Base-by-base conservation (phyloP, 2,113 vertebrate species). In the Chionomys nivalis region DNA sequence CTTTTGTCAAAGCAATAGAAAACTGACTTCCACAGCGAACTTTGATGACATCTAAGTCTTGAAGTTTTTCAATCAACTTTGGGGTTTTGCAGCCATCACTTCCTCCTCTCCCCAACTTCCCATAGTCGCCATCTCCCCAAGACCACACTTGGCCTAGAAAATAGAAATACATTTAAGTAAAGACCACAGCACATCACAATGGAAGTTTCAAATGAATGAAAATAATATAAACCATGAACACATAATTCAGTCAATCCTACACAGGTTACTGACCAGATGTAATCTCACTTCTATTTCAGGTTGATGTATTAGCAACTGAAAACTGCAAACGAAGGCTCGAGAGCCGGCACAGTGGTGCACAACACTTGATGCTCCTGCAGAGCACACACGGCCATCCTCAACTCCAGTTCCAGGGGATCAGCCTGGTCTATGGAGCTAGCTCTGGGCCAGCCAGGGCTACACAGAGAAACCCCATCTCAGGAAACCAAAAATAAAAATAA, bases 41-140 rank as follows among this genome's bases (percentile, higher is more conserved):
- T 98, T 99, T 99, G 24, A 99, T 98, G 0, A 99, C 98, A 96
- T 99, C 99, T 97, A 99, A 97, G 96, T 99, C 99, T 96, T 99
- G 99, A 76, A 99, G 99, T 92, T 99, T 99, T 97, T 99, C 99
- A 93, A 99, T 99, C 85, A 99, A 12, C 81, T 99, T 99, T 3
- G 99, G 99, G 0, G 99, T 99, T 98, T 99, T 99, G 96, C 99
- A 99, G 79, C 99, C 99, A 39, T 99, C 99, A 36, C 99, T 99
- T 94, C 99, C 99, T 49, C 99, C 99, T 96, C 99, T 98, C 94
- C 99, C 99, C 96, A 99, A 96, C 96, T 99, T 99, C 63, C 99
- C 99, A 70, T 99, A 99, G 97, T 99, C 99, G 5, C 99, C 99
- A 65, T 99, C 99, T 21, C 99, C 99, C 99, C 99, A 99, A 26